Conservation (phyloP, 2,888 invertebrate genomes). For the Tuta absoluta region DNA sequence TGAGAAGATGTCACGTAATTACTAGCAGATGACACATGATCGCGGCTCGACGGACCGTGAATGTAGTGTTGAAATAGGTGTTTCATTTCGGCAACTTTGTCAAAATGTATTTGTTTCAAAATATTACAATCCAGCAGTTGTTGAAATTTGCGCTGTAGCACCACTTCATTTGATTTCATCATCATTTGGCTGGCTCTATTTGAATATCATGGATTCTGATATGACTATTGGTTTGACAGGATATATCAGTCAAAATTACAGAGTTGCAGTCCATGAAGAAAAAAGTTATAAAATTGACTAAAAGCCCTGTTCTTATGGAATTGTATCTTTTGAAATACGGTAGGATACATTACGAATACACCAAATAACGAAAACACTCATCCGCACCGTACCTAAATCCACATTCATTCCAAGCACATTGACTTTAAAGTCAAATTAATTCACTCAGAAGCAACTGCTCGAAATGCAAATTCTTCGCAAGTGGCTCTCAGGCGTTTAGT, state of each 20-base stretch:
- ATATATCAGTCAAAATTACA: too few relatives aligned
- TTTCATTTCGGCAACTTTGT: too few relatives aligned
- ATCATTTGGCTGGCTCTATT: too few relatives aligned
- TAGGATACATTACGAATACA: background rate
- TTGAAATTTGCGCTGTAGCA: too few relatives aligned
- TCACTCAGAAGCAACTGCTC: constrained; percentile 2
- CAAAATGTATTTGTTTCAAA: too few relatives aligned
- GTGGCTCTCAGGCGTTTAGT: constrained; percentile 43
- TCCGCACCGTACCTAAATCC: background rate
- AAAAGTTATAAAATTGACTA: too few relatives aligned
- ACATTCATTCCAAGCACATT: constrained; percentile 10
- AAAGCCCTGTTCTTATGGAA: too few relatives aligned
- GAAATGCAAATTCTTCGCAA: constrained; percentile 28
- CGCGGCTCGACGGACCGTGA: background rate
- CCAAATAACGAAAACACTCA: background rate
- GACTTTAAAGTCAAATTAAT: constrained; percentile 18
- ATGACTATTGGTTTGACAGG: too few relatives aligned
- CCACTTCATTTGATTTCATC: too few relatives aligned
- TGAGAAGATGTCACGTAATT: constrained; percentile 25
- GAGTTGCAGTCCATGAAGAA: too few relatives aligned
- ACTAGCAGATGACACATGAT: background rate
- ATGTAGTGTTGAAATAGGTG: background rate
- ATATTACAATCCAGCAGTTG: too few relatives aligned
- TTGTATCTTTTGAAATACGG: background rate
- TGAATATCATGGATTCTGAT: too few relatives aligned